Evolutionary conservation across 1,140 invertebrate species (phyloP), one percentile per base, ranked within the genome.

Genomic region (Microvelia longipes): DNA sequence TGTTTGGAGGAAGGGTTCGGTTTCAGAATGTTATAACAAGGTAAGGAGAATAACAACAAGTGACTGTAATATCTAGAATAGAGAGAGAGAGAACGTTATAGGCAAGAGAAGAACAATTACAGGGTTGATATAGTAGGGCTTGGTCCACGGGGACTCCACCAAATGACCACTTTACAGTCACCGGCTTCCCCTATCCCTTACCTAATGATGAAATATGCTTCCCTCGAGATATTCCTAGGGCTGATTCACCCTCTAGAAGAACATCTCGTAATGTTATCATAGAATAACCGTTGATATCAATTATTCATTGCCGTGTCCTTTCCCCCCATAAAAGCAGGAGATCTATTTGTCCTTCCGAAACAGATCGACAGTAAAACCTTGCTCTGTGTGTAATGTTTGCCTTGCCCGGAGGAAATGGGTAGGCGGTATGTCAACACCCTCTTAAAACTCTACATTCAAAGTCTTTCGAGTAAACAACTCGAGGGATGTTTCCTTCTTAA

Each of bases 111-210:
- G 35, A 50, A 50, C 35, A 50, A 50, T 50, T 50, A 50, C 35
- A 50, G 35, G 35, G 5, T 50, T 50, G 35, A 50, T 50, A 50
- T 50, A 50, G 35, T 50, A 50, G 35, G 35, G 35, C 5, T 50
- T 64, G 62, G 62, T 5, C 62, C 35, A 5, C 35, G 35, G 62
- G 62, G 62, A 64, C 78, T 76, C 76, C 78, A 50, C 35, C 77
- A 79, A 79, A 80, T 80, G 78, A 79, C 79, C 79, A 79, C 78
- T 79, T 80, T 79, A 78, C 76, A 79, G 75, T 75, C 75, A 77
- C 78, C 35, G 35, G 35, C 35, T 50, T 19, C 35, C 35, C 19
- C 35, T 50, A 5, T 50, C 35, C 35, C 35, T 50, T 50, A 50
- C 35, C 73, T 80, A 80, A 80, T 79, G 78, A 79, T 80, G 78